Percentiles rank a stretch among this genome's conserved stretches.
Evolutionary conservation across 92 coral and sea anemone genomes (phyloP).

Genomic region (Phymanthus crucifer): DNA sequence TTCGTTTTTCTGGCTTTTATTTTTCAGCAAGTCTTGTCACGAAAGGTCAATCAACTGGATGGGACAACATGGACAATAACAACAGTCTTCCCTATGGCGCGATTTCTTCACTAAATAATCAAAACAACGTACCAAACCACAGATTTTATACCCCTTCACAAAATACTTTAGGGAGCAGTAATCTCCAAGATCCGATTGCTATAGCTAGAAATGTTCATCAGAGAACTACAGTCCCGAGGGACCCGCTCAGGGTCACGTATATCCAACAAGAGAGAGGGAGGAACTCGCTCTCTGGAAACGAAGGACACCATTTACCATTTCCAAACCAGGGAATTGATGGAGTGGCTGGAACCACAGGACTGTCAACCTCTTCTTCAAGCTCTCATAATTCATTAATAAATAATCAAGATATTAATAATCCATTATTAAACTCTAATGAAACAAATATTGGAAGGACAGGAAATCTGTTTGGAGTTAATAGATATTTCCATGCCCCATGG

Average conservation of each 20-base stretch:
- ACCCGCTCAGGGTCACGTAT: not conserved
- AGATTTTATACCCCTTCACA: constrained; percentile 26
- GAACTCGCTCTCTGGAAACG: not conserved
- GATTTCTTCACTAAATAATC: constrained; percentile 58
- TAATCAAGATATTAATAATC: not conserved
- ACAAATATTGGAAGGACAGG: constrained; percentile 11
- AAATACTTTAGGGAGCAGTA: not conserved
- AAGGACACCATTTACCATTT: not conserved
- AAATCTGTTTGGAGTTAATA: constrained; percentile 16
- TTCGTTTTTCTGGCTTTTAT: not conserved
- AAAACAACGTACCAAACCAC: constrained; percentile 1
- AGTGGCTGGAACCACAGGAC: not conserved
- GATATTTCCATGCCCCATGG: constrained; percentile 27
- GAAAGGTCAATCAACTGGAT: constrained; percentile 9
- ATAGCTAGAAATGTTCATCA: constrained; percentile 23
- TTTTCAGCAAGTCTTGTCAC: constrained; percentile 18
- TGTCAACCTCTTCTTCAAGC: not conserved
- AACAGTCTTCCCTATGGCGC: constrained; percentile 85
- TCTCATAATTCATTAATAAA: constrained; percentile 29
- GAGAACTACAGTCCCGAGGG: constrained; percentile 4
- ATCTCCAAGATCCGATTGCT: constrained; percentile 11
- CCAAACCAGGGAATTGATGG: not conserved
- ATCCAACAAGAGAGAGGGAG: not conserved
- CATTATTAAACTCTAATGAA: constrained; percentile 3
- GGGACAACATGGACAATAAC: constrained; percentile 68